Conservation (phyloP, 2,113 vertebrate species). For the Terrapene triunguis region DNA sequence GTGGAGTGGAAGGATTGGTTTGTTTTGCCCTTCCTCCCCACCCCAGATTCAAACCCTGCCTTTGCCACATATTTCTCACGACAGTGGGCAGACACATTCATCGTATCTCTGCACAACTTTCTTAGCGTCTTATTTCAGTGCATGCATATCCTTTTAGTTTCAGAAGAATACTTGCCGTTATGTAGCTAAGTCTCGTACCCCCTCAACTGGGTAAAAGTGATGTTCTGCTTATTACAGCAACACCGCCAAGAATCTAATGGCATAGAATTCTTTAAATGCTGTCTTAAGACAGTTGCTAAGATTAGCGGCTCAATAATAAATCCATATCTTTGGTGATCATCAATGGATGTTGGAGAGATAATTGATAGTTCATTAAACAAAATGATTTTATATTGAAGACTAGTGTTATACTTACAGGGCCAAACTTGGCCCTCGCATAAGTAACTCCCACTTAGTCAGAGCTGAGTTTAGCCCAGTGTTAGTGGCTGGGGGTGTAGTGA, state of each 20-base stretch:
- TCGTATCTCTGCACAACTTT: slow-evolving; percentile 98
- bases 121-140: slow-evolving; percentile 97
- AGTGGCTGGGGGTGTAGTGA: neutral
- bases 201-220: neutral
- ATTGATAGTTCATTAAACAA: neutral
- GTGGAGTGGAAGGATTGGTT: slow-evolving; percentile 98
- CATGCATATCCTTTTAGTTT: slow-evolving; percentile 94
- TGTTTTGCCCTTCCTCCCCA: slow-evolving; percentile 89
- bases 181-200: neutral
- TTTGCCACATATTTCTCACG: slow-evolving; percentile 95
- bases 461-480: neutral
- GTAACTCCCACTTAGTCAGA: neutral
- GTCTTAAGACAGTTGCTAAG: slow-evolving; percentile 4
- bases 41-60: slow-evolving; percentile 90
- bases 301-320: slow-evolving; percentile 2
- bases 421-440: neutral
- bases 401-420: neutral
- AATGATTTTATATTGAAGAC: neutral
- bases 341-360: neutral
- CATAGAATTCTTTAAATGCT: neutral
- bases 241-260: neutral
- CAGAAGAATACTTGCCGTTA: neutral
- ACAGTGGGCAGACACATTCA: slow-evolving; percentile 96
- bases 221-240: rapidly evolving
- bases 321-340: neutral